Evolutionary conservation across 2,797 vertebrate species (phyloP).

Genomic region (Florisuga fusca): DNA sequence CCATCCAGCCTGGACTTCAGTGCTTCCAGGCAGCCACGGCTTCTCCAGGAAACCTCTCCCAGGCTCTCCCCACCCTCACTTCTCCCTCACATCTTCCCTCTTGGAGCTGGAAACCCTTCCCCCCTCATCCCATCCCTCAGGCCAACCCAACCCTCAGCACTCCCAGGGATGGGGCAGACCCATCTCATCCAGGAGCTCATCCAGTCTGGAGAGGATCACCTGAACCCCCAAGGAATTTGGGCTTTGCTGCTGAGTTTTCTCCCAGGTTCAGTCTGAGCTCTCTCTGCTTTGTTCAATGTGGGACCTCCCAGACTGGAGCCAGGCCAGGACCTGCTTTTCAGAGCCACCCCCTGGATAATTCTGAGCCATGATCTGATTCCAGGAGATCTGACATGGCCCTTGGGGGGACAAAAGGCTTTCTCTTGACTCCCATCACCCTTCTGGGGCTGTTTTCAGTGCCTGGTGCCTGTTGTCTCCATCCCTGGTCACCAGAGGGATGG

Average conservation of each 20-base stretch:
- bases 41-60: no score
- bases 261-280: not conserved
- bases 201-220: not conserved
- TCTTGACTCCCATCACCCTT: fast-evolving
- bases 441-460: no score
- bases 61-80: no score
- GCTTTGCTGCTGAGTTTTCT: not conserved
- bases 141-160: no score
- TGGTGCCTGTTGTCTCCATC: not conserved
- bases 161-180: not conserved
- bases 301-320: not conserved
- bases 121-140: no score
- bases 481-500: not conserved
- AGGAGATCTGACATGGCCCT: not conserved
- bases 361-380: not conserved
- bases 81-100: no score
- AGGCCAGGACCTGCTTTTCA: not conserved
- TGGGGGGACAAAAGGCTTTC: not conserved
- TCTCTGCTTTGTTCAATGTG: not conserved
- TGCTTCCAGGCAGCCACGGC: no score
- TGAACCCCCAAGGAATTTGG: not conserved
- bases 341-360: not conserved
- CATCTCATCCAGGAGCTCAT: not conserved
- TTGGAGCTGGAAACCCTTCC: no score
- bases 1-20: no score